These are phyloP conservation scores for Chunga burmeisteri DNA, from an alignment of 2,113 vertebrate species.

Conservation along the genomic window DNA sequence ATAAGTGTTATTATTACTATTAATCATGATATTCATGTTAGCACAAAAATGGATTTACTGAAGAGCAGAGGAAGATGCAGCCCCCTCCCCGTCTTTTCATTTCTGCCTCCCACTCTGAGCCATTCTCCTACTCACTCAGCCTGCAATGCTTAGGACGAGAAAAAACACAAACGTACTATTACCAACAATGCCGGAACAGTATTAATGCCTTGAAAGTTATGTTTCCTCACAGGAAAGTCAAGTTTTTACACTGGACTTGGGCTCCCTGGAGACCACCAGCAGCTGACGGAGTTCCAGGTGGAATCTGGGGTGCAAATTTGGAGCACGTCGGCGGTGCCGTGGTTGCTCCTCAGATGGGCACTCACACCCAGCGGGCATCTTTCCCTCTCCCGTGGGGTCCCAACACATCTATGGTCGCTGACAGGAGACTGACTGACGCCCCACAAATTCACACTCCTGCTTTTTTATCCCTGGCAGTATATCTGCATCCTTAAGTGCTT, in stretches of 20 bases:
- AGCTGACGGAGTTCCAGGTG: background rate
- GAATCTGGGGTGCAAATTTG: background rate
- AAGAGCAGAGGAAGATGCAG: background rate
- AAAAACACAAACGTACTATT: background rate
- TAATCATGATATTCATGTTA: constrained; percentile 18
- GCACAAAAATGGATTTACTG: constrained; percentile 15
- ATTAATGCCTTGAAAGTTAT: background rate
- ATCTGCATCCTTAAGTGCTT: background rate
- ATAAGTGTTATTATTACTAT: constrained; percentile 32
- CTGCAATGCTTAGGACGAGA: background rate
- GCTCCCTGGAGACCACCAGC: background rate
- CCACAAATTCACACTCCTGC: background rate
- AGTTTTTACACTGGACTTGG: background rate
- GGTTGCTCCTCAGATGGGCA: background rate
- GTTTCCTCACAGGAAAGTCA: background rate
- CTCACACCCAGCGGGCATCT: accelerated
- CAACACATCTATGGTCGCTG: background rate
- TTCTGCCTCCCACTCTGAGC: background rate
- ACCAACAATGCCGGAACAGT: background rate
- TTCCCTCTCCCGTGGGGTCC: background rate
- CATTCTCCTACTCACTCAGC: background rate
- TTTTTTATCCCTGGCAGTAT: background rate
- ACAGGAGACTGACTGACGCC: background rate
- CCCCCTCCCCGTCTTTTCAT: background rate
- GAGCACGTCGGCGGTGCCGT: accelerated